Evolutionary conservation across 2,888 invertebrate genomes (phyloP), one percentile per base, ranked within the genome.

Genomic region (Gasteruption jaculator): DNA sequence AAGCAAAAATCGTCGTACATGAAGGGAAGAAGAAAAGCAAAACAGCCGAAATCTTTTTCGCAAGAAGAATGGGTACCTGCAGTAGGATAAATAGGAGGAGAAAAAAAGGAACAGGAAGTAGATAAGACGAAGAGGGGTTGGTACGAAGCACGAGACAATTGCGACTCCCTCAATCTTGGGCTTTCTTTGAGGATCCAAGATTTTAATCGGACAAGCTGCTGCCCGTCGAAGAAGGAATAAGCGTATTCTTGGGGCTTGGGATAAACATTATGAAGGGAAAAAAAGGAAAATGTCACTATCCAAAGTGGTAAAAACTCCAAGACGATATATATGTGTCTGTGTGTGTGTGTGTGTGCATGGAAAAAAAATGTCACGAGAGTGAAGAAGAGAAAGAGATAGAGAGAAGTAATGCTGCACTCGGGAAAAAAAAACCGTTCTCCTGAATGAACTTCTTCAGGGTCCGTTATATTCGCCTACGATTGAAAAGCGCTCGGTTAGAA

Each of bases 401-500:
- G 27, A 36, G 26, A 24, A n/a, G 21, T 22, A 5, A 15, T 16
- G 22, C 41, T 38, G n/a, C n/a, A n/a, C n/a, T n/a, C 40, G 41
- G 35, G 43, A 42, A 39, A n/a, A 40, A 46, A 37, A 34, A 30
- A 35, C 26, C 43, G 22, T 34, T 27, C n/a, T n/a, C n/a, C 51
- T 55, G 54, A 60, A 61, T 58, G 62, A 60, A 60, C 52, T 51
- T n/a, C n/a, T n/a, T 50, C 45, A 47, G 52, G 60, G 61, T 65
- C 68, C 70, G 70, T 69, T 69, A 69, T 60, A 50, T 65, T 65
- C 68, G 60, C 69, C 70, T 71, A 68, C 70, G 68, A 70, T 68
- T 70, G 56, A 69, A 69, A 69, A 66, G 65, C 68, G 65, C 69
- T 69, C 67, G 68, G 61, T 67, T 68, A 71, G 71, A 70, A 70